Evolutionary conservation across 2,888 invertebrate genomes (phyloP), one percentile per base, ranked within the genome.

Genomic region (Adelognathus sp.): DNA sequence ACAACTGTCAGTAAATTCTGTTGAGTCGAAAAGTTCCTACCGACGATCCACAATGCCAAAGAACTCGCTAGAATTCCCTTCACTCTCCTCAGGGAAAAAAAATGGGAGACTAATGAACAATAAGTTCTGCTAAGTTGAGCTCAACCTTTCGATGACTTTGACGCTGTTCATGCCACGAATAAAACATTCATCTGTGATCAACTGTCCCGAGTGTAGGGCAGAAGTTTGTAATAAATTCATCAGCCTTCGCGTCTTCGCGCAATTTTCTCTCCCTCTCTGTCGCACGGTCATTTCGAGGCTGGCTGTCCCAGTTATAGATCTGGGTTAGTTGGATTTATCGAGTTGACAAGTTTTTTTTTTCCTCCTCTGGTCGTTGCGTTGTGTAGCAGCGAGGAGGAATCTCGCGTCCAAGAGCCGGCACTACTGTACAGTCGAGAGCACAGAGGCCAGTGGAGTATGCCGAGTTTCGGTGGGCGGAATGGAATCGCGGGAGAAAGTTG

Each of bases 401-500:
- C 52, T 50, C 46, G 39, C 67, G 39, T 67, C 39, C 52, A 16
- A 54, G 54, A 52, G 24, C 54, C 67, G 39, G 29, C 41, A 16
- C 14, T 54, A 11, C 54, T 54, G 52, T 52, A 36, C 36, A 50
- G 46, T 21, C 21, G 46, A 50, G n/a, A 50, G 46, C 21, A n/a
- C 18, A 24, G 24, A 50, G 46, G 18, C 46, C 21, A 50, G 46
- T n/a, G 1, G 21, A 24, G 46, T 4, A 11, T 21, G 21, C 24
- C 9, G 3, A 14, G 50, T 36, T 9, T 4, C 14, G 24, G 24
- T 5, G 33, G 29, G 33, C 5, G 5, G 41, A 27, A 16, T 29
- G 67, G 54, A 67, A 67, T n/a, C n/a, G n/a, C n/a, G n/a, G n/a
- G 41, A 54, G 67, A 67, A 67, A 67, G 54, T 67, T 67, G 46